Evolutionary conservation across 2,797 vertebrate species (phyloP).

Genomic region (Oreortyx pictus): DNA sequence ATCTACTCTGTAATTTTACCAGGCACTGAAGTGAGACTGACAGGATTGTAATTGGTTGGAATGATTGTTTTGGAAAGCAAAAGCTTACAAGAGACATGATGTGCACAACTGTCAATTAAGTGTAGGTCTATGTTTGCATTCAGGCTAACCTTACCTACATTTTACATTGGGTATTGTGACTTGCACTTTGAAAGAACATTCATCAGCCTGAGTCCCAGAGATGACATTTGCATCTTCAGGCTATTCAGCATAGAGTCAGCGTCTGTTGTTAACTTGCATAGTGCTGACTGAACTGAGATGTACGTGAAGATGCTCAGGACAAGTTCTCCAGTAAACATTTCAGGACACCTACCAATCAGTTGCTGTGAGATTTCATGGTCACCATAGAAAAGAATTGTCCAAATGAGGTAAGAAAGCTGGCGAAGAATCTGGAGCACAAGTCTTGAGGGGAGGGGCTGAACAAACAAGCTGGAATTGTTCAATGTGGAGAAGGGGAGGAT

Average conservation of each 20-base stretch:
- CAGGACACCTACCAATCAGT: neutral
- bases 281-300: neutral
- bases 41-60: neutral
- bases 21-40: neutral
- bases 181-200: neutral
- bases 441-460: too few species aligned
- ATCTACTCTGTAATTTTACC: neutral
- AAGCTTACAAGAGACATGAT: neutral
- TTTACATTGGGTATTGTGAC: neutral
- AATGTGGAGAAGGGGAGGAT: too few species aligned
- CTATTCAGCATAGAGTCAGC: neutral
- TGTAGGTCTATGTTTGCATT: neutral
- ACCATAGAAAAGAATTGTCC: neutral
- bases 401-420: too few species aligned
- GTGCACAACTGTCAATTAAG: neutral
- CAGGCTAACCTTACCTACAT: neutral
- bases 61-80: neutral
- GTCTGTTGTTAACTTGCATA: neutral
- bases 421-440: too few species aligned
- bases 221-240: neutral
- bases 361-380: neutral
- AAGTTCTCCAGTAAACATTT: neutral
- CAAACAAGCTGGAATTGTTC: too few species aligned
- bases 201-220: neutral
- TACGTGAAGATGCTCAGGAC: neutral